Base-by-base conservation (phyloP, 1,140 invertebrate species). In the Micrasema minimum region DNA sequence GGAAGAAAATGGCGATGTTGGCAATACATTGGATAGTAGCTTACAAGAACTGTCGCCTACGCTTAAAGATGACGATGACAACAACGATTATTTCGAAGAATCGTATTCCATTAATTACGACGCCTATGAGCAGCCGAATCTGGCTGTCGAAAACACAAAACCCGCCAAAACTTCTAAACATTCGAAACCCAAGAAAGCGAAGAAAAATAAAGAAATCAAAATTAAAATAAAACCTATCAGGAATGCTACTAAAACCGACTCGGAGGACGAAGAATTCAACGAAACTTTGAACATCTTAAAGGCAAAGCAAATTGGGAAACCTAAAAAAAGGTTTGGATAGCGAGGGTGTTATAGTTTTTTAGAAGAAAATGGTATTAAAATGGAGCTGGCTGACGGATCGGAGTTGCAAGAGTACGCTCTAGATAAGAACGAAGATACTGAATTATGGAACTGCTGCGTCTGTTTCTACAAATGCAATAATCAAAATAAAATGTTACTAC, bases 381-480 rank as follows among this genome's bases (percentile, higher is more conserved):
- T 10, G 48, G 65, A 66, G 37, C 4, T 64, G 0, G 7, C 11
- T 7, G 35, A 66, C 9, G 16, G 59, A 1, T 66, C 18, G 31
- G 64, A 66, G 31, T n/a, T 51, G 48, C 7, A 20, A 7, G 16
- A 31, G 7, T 31, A 31, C 7, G 7, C 7, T 31, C 26, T 31
- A 31, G 26, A 31, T 31, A 31, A 31, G 7, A 31, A 31, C 10
- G 41, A 10, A 14, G 10, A 61, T 12, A n/a, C n/a, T n/a, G 41
- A 75, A 50, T 16, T 59, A 11, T 75, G 74, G 74, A 76, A 78
- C 45, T 85, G 83, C 66, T 85, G 83, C 51, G 79, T 82, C 11
- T 85, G 83, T 66, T 80, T 82, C 16, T 66, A 73, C n/a, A 77
- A 79, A 67, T 80, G 72, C 35, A 74, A 53, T 23, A 77, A 66